These are phyloP conservation scores for Selene dorsalis DNA, from an alignment of 2,797 vertebrate genomes.

Conservation along the genomic window DNA sequence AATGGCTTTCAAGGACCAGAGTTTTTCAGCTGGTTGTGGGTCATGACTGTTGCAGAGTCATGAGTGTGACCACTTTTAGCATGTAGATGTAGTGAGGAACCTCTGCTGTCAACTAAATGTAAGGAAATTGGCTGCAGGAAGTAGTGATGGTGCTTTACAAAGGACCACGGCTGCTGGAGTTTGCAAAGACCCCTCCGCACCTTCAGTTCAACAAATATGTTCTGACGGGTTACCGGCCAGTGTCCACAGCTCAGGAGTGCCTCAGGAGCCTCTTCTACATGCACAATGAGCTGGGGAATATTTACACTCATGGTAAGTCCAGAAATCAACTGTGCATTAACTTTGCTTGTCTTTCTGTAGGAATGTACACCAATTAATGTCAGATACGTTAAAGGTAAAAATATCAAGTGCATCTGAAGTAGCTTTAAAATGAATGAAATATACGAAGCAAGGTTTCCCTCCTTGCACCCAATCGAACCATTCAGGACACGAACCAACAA, in stretches of 20 bases:
- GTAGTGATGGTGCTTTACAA: constrained; percentile 83
- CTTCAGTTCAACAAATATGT: constrained; percentile 95
- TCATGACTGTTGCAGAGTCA: constrained; percentile 16
- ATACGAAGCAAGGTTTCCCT: not conserved
- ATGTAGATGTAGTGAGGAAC: constrained; percentile 61
- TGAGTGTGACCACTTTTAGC: constrained; percentile 26
- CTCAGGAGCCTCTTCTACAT: constrained; percentile 92
- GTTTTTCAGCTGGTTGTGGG: constrained; percentile 23
- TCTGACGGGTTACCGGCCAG: constrained; percentile 91
- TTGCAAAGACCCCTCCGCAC: constrained; percentile 89
- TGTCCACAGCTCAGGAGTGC: constrained; percentile 87
- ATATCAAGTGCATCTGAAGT: not conserved
- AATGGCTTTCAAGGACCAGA: constrained; percentile 54
- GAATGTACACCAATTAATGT: not conserved
- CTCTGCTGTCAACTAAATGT: constrained; percentile 43
- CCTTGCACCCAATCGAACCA: not conserved
- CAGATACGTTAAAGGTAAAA: not conserved
- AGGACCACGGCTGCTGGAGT: constrained; percentile 89
- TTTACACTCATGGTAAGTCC: constrained; percentile 93
- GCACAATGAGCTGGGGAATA: constrained; percentile 95
- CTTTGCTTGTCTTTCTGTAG: not conserved
- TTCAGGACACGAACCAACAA: not conserved
- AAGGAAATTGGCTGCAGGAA: constrained; percentile 40
- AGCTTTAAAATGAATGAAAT: not conserved
- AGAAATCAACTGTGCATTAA: not conserved